Conservation (phyloP, 2,888 invertebrate species). For the Microctonus aethiopoides region DNA sequence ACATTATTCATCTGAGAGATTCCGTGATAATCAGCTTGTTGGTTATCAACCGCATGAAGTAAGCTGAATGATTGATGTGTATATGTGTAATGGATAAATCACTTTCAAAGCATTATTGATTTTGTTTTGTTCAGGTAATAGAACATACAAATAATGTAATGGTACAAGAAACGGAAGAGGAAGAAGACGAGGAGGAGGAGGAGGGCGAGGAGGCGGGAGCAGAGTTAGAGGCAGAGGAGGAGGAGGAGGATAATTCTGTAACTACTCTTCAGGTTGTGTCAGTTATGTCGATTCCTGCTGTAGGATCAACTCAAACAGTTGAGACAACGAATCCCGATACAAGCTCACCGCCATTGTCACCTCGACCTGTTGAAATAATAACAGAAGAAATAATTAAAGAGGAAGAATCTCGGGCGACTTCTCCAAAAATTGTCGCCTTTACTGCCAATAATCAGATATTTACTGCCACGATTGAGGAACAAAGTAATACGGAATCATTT, state of each 20-base stretch:
- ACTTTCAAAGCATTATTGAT: slow-evolving; percentile 14
- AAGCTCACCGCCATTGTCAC: slow-evolving; percentile 60
- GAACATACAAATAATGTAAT: slow-evolving; percentile 64
- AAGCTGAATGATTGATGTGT: background rate
- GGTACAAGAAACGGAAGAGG: slow-evolving; percentile 58
- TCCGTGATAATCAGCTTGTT: slow-evolving; percentile 66
- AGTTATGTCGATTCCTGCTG: slow-evolving; percentile 71
- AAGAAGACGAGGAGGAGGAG: background rate
- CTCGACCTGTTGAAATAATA: slow-evolving; percentile 54
- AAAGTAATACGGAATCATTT: slow-evolving; percentile 50
- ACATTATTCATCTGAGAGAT: slow-evolving; percentile 72
- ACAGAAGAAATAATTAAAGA: slow-evolving; percentile 54
- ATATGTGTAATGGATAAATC: background rate
- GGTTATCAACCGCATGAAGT: slow-evolving; percentile 66
- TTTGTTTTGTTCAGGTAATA: slow-evolving; percentile 55
- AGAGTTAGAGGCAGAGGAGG: background rate
- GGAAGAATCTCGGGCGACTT: slow-evolving; percentile 54
- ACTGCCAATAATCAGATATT: slow-evolving; percentile 51
- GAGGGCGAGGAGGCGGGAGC: too few species aligned
- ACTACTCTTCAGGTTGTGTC: slow-evolving; percentile 69
- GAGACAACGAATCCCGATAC: slow-evolving; percentile 71
- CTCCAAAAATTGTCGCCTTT: slow-evolving; percentile 60
- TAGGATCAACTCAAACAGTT: slow-evolving; percentile 74
- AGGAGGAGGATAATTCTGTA: slow-evolving; percentile 50
- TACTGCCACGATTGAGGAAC: slow-evolving; percentile 52